Evolutionary conservation across 2,797 vertebrate genomes (phyloP).

Genomic region (Vespertilio murinus): DNA sequence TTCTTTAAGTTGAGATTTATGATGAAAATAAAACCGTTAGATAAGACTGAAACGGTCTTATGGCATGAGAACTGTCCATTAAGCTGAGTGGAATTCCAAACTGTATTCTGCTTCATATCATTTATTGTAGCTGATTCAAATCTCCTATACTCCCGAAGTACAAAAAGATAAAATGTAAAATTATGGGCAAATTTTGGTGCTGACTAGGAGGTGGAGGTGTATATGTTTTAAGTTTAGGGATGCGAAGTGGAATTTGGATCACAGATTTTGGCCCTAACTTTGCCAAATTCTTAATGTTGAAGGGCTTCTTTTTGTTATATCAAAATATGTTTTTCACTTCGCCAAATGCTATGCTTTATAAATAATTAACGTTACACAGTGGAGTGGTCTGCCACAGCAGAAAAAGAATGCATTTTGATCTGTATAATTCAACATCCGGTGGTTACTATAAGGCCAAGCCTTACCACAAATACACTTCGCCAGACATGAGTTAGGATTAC

Average conservation of each 20-base stretch:
- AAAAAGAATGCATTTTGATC: conserved; percentile 66
- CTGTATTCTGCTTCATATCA: neutral
- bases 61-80: neutral
- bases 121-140: conserved; percentile 36
- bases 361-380: conserved; percentile 58
- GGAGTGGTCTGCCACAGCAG: conserved; percentile 52
- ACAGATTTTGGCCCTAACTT: neutral
- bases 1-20: conserved; percentile 12
- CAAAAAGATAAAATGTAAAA: neutral
- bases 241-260: neutral
- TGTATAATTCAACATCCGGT: conserved; percentile 58
- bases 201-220: neutral
- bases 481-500: conserved; percentile 56
- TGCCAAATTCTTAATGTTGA: conserved; percentile 13
- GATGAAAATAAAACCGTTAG: neutral
- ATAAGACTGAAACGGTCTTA: neutral
- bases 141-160: neutral
- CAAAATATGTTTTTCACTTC: conserved; percentile 61
- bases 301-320: conserved; percentile 47
- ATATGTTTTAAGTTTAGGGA: neutral
- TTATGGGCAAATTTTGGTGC: neutral
- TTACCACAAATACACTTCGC: conserved; percentile 45
- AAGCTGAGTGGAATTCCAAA: neutral
- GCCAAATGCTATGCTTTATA: conserved; percentile 63
- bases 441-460: conserved; percentile 46